Conservation (phyloP, 2,797 vertebrate species). For the Avahi laniger region DNA sequence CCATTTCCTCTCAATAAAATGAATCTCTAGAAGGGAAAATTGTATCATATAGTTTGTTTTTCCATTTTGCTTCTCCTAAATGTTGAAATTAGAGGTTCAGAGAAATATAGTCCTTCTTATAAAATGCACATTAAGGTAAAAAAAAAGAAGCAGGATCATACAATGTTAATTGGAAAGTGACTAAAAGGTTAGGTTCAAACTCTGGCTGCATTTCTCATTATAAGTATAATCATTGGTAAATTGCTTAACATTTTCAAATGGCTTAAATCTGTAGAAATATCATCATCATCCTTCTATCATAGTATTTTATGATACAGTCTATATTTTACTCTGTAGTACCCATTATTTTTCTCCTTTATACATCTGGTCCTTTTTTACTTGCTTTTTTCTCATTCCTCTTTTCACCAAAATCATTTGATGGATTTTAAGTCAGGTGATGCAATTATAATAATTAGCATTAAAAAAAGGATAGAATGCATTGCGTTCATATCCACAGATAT, state of each 20-base stretch:
- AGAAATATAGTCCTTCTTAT: neutral
- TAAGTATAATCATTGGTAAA: neutral
- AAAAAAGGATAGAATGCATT: neutral
- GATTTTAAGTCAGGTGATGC: neutral
- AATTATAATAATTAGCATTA: neutral
- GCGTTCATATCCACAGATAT: neutral
- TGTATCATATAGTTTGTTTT: neutral
- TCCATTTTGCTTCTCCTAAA: neutral
- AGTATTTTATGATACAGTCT: neutral
- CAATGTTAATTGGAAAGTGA: neutral
- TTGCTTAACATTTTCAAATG: neutral
- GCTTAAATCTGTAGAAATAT: neutral
- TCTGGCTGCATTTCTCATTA: neutral
- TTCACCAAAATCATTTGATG: neutral
- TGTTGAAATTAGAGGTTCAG: neutral
- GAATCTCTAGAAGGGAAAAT: neutral
- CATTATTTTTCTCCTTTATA: neutral
- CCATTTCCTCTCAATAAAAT: neutral
- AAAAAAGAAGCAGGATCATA: neutral
- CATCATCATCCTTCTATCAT: neutral
- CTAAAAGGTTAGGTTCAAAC: neutral
- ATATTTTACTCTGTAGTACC: neutral
- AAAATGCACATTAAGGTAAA: neutral
- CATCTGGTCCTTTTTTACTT: neutral
- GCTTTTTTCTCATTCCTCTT: neutral